Conservation (phyloP, 1,140 invertebrate genomes). For the Zaprionus africanus region DNA sequence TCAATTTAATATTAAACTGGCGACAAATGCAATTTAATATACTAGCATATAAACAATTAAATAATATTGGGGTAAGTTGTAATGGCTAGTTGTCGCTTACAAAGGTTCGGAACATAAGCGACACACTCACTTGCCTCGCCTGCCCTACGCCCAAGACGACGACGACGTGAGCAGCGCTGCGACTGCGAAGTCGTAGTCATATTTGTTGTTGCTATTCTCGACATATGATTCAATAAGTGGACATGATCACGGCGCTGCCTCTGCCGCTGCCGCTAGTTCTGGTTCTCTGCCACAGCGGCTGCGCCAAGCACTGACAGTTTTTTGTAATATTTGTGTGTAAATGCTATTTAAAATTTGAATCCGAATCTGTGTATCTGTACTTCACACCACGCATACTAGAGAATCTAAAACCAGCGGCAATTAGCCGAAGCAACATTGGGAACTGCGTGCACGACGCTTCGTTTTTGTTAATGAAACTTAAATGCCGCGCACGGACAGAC, state of each 20-base stretch:
- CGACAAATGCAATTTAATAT: not conserved
- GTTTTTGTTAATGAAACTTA: conserved; percentile 46
- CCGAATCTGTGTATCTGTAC: conserved; percentile 24
- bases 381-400: conserved; percentile 16
- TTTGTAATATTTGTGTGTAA: conserved; percentile 75
- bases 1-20: conserved; percentile 43
- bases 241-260: conserved; percentile 50
- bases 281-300: conserved; percentile 11
- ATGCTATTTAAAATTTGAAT: conserved; percentile 58
- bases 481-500: conserved; percentile 21
- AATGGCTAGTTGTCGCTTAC: not conserved
- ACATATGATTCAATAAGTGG: conserved; percentile 82
- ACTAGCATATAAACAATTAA: conserved; percentile 3
- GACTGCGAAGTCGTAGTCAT: conserved; percentile 41
- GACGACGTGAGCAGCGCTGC: conserved; percentile 51
- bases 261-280: conserved; percentile 11
- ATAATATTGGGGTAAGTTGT: conserved; percentile 11
- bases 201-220: conserved; percentile 84
- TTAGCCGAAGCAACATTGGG: conserved; percentile 21
- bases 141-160: conserved; percentile 53
- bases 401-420: conserved; percentile 26
- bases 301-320: conserved; percentile 44
- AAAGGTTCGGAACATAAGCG: conserved; percentile 2
- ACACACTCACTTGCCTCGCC: not conserved
- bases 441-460: conserved; percentile 9